A percentile compares a stretch with the other conserved stretches of the same genome.
Conservation (phyloP, 2,797 vertebrate genomes). For the Channallabes apus region DNA sequence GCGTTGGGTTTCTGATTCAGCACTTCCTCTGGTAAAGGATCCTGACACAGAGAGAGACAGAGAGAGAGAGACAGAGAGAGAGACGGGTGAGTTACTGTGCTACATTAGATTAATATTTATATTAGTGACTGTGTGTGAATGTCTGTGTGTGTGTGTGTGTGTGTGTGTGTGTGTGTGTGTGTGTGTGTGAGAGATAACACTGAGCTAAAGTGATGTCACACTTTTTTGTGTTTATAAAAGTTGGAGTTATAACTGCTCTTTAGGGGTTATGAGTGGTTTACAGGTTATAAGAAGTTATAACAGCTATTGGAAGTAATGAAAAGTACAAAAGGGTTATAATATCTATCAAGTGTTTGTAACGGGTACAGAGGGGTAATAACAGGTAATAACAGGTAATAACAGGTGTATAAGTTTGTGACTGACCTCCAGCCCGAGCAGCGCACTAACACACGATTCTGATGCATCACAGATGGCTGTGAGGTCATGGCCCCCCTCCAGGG, state of each 20-base stretch:
- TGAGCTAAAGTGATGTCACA: not conserved
- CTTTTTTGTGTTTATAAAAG: not conserved
- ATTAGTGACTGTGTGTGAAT: not conserved
- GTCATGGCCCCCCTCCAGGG: constrained; percentile 93
- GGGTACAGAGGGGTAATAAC: not conserved
- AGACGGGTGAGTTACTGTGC: not conserved
- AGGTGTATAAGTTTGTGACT: constrained; percentile 32
- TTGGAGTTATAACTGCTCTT: too few species aligned
- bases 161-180: not conserved
- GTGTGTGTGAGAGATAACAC: not conserved
- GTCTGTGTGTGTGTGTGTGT: not conserved
- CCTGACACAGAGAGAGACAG: too few species aligned
- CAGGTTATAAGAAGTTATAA: not conserved
- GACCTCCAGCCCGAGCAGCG: constrained; percentile 89
- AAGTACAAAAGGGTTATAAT: not conserved
- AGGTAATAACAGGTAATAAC: not conserved
- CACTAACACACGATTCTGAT: constrained; percentile 89
- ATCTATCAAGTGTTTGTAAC: not conserved
- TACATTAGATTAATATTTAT: not conserved
- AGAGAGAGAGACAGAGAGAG: not conserved
- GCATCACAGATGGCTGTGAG: constrained; percentile 96
- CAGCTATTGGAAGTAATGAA: too few species aligned
- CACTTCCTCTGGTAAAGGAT: constrained; percentile 83
- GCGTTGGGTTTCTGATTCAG: constrained; percentile 84
- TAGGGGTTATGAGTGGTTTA: too few species aligned